Conservation (phyloP, 2,797 vertebrate genomes). For the Sebastes nivosus region DNA sequence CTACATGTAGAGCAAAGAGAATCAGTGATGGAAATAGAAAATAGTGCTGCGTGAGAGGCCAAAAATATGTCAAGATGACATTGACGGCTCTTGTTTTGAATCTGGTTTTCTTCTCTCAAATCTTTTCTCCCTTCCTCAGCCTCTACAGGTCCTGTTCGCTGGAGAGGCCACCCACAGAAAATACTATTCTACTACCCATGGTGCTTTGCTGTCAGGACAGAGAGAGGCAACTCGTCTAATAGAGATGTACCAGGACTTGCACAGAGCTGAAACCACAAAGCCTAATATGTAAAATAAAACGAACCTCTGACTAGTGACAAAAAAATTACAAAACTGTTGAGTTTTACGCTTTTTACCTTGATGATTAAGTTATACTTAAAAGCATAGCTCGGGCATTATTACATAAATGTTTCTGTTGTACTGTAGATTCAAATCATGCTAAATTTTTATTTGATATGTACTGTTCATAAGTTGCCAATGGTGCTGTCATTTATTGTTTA, state of each 20-base stretch:
- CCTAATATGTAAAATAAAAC: slow-evolving; percentile 74
- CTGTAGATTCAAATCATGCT: slow-evolving; percentile 81
- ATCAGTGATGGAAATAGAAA: slow-evolving; percentile 45
- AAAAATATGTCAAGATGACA: slow-evolving; percentile 40
- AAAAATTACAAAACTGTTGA: slow-evolving; percentile 67
- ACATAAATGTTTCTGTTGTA: slow-evolving; percentile 82
- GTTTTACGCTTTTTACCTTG: slow-evolving; percentile 73
- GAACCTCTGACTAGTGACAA: slow-evolving; percentile 87
- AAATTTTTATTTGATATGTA: slow-evolving; percentile 84
- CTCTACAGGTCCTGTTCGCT: slow-evolving; percentile 97
- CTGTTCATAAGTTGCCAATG: slow-evolving; percentile 83
- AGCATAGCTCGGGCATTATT: slow-evolving; percentile 77
- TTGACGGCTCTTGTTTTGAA: slow-evolving; percentile 29
- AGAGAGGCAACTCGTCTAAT: slow-evolving; percentile 93
- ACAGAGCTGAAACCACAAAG: slow-evolving; percentile 86
- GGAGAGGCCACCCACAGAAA: slow-evolving; percentile 99
- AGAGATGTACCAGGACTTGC: slow-evolving; percentile 96
- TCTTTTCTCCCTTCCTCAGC: slow-evolving; percentile 74
- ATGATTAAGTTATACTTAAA: slow-evolving; percentile 72
- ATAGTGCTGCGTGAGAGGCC: not conserved
- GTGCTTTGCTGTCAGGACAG: slow-evolving; percentile 99
- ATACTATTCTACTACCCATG: slow-evolving; percentile 99
- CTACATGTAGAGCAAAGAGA: slow-evolving; percentile 11
- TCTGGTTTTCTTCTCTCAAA: slow-evolving; percentile 15
- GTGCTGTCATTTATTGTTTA: slow-evolving; percentile 81